These are phyloP conservation scores for Pseudorhombus dupliciocellatus DNA, from an alignment of 2,113 vertebrate species.

Conservation along the genomic window DNA sequence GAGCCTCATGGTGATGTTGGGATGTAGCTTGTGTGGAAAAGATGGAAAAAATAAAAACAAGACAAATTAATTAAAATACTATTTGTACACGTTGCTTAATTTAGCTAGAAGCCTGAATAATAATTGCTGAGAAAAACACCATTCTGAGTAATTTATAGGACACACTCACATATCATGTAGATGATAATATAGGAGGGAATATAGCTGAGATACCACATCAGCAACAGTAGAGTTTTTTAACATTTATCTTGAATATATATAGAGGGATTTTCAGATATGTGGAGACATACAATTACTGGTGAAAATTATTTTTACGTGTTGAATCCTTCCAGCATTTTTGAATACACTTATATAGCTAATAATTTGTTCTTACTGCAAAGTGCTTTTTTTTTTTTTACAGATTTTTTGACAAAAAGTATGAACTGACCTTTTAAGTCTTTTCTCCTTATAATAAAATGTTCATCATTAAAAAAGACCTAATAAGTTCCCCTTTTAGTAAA, in stretches of 20 bases:
- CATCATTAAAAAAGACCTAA: neutral
- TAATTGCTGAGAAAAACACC: conserved; percentile 8
- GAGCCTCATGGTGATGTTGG: conserved; percentile 3
- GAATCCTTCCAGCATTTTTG: neutral
- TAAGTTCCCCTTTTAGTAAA: neutral
- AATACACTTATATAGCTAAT: neutral
- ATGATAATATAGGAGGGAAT: neutral
- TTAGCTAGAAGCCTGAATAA: conserved; percentile 7
- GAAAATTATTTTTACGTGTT: neutral
- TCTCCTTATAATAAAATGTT: conserved; percentile 1
- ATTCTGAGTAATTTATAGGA: too few relatives aligned
- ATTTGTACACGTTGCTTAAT: conserved; percentile 8
- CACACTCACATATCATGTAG: neutral
- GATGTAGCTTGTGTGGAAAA: conserved; percentile 11
- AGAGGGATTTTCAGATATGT: neutral
- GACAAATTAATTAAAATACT: conserved; percentile 23
- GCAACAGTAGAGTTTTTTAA: conserved; percentile 1
- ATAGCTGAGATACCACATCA: neutral
- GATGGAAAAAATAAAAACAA: neutral
- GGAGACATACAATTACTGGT: too few relatives aligned
- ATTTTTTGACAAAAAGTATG: neutral
- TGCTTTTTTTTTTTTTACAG: neutral
- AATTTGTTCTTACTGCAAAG: neutral
- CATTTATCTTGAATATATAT: neutral
- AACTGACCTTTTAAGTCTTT: neutral